A percentile compares a stretch with the other conserved stretches of the same genome.
Conservation (phyloP, 2,113 vertebrate genomes). For the Electrona antarctica region DNA sequence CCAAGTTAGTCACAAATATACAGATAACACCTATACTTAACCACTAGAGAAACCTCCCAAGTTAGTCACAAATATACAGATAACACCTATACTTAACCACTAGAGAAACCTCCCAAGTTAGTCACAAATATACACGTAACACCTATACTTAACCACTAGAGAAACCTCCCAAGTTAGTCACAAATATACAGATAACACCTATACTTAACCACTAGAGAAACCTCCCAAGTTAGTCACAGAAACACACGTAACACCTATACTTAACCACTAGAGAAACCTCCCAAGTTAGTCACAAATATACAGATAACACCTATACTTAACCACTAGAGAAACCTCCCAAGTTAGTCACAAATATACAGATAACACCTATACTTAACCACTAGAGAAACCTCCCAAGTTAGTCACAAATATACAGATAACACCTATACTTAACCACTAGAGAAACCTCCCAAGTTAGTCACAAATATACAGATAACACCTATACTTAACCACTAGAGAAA, state of each 20-base stretch:
- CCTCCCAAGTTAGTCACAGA: slow-evolving; percentile 75
- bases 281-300: slow-evolving; percentile 48
- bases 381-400: slow-evolving; percentile 96
- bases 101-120: slow-evolving; percentile 86
- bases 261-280: slow-evolving; percentile 94
- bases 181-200: not conserved
- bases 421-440: slow-evolving; percentile 91
- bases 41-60: slow-evolving; percentile 90
- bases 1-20: slow-evolving; percentile 48
- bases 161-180: slow-evolving; percentile 91
- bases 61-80: slow-evolving; percentile 28
- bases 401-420: slow-evolving; percentile 24
- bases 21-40: slow-evolving; percentile 81
- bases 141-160: slow-evolving; percentile 73
- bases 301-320: slow-evolving; percentile 81
- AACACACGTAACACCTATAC: slow-evolving; percentile 72
- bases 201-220: slow-evolving; percentile 96
- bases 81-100: slow-evolving; percentile 86
- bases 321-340: slow-evolving; percentile 90
- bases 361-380: no score
- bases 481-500: slow-evolving; percentile 95
- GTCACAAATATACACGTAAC: not conserved
- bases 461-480: not conserved
- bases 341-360: slow-evolving; percentile 29
- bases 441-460: slow-evolving; percentile 83